Evolutionary conservation across 2,113 vertebrate genomes (phyloP).

Genomic region (Arizona elegans): DNA sequence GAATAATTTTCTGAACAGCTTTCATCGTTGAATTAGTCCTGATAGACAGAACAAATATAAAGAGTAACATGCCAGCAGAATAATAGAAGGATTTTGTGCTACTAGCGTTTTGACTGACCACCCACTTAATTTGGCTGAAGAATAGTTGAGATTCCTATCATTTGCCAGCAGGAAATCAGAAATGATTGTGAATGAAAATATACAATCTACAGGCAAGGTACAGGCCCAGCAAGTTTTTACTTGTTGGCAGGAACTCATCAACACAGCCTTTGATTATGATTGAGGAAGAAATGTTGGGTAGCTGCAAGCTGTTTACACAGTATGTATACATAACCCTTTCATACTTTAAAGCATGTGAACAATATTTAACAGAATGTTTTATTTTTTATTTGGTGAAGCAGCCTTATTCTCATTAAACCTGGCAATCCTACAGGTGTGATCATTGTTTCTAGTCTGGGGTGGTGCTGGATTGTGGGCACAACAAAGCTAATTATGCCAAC

Average conservation of each 20-base stretch:
- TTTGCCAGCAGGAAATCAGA: conserved; percentile 3
- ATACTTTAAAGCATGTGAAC: not conserved
- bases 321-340: not conserved
- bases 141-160: not conserved
- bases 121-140: not conserved
- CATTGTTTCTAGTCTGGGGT: not conserved
- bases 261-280: not conserved
- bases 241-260: not conserved
- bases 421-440: not conserved
- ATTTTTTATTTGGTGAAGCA: not conserved
- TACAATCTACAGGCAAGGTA: not conserved
- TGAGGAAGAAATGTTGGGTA: not conserved
- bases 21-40: conserved; percentile 15
- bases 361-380: not conserved
- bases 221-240: not conserved
- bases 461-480: not conserved
- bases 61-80: not conserved
- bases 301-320: not conserved
- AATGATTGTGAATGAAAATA: not conserved
- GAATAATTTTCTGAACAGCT: not conserved
- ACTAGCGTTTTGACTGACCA: not conserved
- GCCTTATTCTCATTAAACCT: not conserved
- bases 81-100: not conserved
- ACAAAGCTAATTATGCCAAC: not conserved
- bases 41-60: conserved; percentile 18